Base-by-base conservation (phyloP, 2,113 vertebrate species). In the Colossoma macropomum region DNA sequence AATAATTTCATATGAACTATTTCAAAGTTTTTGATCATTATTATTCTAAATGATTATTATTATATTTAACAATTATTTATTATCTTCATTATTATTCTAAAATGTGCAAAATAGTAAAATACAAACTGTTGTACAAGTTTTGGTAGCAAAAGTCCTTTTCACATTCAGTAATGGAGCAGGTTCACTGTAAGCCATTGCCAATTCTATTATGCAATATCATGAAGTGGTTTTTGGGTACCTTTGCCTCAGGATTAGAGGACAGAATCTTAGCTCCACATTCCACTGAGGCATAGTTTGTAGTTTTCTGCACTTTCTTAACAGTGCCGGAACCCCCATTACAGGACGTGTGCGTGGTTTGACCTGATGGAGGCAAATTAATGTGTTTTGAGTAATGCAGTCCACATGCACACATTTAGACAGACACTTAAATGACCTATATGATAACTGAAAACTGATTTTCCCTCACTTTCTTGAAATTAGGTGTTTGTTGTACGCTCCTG, bases 251-350 rank as follows among this genome's bases (percentile, higher is more conserved):
- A 90, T 99, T 99, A 17, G 97, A 94, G 16, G 97, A 96, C 84
- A 99, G 91, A 88, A 99, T 97, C 93, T 99, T 99, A 84, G 98
- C 98, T 79, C 98, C 98, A 88, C 98, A 99, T 89, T 99, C 98
- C n/a, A 99, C 97, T 28, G 98, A 99, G 6, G 98, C 98, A n/a
- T 99, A 99, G 89, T 99, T 99, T 92, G 98, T 99, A 78, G 97
- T 98, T 91, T 99, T 99, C 88, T 97, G 97, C 66, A 96, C 95
- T 85, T 99, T 98, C 91, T 98, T 99, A 50, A 94, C 92, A 13
- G 87, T 75, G 83, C 95, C 94, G 69, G 94, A 89, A 38, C 91
- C 96, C 79, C 95, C 95, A 48, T 94, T 96, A 86, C 92, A 92
- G 82, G 96, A 96, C 23, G 95, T 94, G 77, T 97, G 96, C 92